These are phyloP conservation scores for Schizopygopsis pylzovi DNA, from an alignment of 2,797 vertebrate genomes.

Conservation along the genomic window DNA sequence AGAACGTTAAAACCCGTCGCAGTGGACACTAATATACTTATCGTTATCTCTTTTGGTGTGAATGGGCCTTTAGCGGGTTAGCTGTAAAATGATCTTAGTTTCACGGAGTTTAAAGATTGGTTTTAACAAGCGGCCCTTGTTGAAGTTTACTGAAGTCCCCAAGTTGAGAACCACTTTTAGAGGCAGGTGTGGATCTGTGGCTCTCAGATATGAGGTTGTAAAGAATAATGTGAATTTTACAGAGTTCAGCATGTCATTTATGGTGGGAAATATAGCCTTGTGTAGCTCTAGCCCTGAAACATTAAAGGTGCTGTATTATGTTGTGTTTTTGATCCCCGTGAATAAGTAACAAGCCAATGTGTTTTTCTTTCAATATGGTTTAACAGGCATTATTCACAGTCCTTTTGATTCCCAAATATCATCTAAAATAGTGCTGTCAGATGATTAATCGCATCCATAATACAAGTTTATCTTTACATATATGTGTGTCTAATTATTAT, in stretches of 20 bases:
- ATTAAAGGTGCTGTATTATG: constrained; percentile 31
- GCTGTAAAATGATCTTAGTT: no score
- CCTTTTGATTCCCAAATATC: neutral
- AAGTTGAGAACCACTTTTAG: neutral
- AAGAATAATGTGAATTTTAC: no score
- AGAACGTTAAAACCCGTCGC: neutral
- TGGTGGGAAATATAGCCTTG: no score
- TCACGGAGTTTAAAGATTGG: neutral
- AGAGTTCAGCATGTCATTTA: no score
- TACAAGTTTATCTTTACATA: no score
- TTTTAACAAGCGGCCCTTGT: neutral
- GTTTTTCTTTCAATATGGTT: constrained; percentile 1
- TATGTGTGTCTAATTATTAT: no score
- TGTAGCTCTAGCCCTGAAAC: no score
- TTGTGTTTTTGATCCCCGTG: neutral
- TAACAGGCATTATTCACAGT: neutral
- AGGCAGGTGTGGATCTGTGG: neutral
- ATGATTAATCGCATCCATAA: no score
- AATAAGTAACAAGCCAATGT: neutral
- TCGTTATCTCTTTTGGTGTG: neutral
- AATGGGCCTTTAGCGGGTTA: neutral
- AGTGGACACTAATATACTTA: neutral
- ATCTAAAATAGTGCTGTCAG: neutral
- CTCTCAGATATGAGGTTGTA: no score
- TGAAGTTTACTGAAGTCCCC: neutral